Percentiles rank a stretch among this genome's conserved stretches.
phyloP scores from a whole-genome alignment of 2,888 invertebrate species.

The Scelioninae gen. 2 region DNA sequence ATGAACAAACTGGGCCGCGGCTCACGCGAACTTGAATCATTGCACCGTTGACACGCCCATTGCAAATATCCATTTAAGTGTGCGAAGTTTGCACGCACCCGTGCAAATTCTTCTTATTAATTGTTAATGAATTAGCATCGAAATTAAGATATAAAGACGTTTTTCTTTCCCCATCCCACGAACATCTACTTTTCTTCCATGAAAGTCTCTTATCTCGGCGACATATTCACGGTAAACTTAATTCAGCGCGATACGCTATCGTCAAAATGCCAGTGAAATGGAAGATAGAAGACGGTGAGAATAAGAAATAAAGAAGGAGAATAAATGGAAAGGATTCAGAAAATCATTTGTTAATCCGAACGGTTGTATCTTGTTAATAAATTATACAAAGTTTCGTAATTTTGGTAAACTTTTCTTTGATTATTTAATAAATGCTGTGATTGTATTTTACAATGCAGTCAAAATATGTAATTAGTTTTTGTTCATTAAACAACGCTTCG shows the following conservation, averaged over 20 bases:
- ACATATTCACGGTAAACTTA: conserved; percentile 41
- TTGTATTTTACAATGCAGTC: too few species aligned
- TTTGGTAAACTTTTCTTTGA: too few species aligned
- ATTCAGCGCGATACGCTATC: conserved; percentile 44
- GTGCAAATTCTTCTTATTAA: conserved; percentile 26
- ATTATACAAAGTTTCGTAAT: too few species aligned
- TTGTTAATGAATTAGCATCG: conserved; percentile 49
- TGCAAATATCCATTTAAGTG: conserved; percentile 24
- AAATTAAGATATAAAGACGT: conserved; percentile 33
- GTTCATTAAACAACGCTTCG: too few species aligned
- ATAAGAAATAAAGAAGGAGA: too few species aligned
- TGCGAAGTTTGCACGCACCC: conserved; percentile 14
- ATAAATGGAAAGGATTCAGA: too few species aligned
- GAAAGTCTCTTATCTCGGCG: conserved; percentile 30
- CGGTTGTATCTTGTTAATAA: too few species aligned
- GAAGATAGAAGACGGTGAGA: not conserved
- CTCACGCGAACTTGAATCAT: conserved; percentile 19
- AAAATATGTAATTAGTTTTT: too few species aligned
- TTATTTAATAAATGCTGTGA: too few species aligned
- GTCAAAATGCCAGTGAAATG: conserved; percentile 22
- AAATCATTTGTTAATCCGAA: too few species aligned
- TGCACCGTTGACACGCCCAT: conserved; percentile 15
- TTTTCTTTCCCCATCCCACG: conserved; percentile 20
- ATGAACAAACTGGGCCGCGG: conserved; percentile 21
- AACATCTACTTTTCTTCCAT: conserved; percentile 15